Evolutionary conservation across 2,888 invertebrate species (phyloP).

Genomic region (Lymantria monacha): DNA sequence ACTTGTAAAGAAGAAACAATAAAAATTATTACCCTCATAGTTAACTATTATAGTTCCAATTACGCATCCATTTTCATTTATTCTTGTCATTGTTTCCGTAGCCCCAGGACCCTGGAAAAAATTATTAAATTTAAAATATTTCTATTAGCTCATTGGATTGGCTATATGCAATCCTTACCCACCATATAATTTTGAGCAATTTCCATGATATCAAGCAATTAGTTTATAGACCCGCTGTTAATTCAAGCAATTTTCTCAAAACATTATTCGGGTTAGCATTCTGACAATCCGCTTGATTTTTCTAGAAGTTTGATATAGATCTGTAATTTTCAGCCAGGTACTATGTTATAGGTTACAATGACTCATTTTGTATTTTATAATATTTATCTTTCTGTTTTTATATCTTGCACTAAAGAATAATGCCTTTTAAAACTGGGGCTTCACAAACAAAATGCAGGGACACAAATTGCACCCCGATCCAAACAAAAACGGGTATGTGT

Average conservation of each 20-base stretch:
- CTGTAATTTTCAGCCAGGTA: background rate
- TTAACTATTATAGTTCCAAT: slow-evolving; percentile 77
- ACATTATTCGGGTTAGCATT: background rate
- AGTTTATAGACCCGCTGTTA: too few species aligned
- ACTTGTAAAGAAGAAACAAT: too few species aligned
- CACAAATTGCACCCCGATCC: too few species aligned
- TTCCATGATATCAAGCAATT: slow-evolving; percentile 48
- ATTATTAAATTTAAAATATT: background rate
- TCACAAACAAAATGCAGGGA: too few species aligned
- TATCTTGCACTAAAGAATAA: too few species aligned
- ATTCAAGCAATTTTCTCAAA: slow-evolving; percentile 1
- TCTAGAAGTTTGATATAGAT: background rate
- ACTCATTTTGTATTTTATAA: background rate
- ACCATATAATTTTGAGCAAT: slow-evolving; percentile 74
- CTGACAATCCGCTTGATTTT: background rate
- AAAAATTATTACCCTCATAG: slow-evolving; percentile 52
- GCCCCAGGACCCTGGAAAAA: slow-evolving; percentile 68
- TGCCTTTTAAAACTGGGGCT: too few species aligned
- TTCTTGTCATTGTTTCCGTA: slow-evolving; percentile 58
- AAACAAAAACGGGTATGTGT: too few species aligned
- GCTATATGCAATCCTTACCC: slow-evolving; percentile 15
- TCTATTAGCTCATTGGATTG: background rate
- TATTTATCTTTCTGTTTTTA: too few species aligned
- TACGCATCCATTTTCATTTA: slow-evolving; percentile 72
- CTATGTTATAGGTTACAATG: background rate